Conservation (phyloP, 2,797 vertebrate genomes). For the Heteromormyrus szaboi region DNA sequence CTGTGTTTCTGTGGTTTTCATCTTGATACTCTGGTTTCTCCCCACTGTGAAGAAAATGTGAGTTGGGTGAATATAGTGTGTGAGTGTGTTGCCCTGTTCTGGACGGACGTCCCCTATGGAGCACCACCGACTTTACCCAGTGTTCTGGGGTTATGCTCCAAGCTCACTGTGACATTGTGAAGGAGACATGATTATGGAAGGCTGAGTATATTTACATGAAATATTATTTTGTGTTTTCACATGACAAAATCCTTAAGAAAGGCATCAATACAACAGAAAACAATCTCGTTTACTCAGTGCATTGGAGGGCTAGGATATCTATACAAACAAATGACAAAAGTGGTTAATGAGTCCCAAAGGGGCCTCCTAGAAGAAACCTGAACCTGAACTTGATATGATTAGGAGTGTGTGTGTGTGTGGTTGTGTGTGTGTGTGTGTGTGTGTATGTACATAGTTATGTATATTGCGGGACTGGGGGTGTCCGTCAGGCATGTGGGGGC, state of each 20-base stretch:
- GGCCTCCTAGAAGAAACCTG: conserved; percentile 45
- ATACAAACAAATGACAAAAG: conserved; percentile 55
- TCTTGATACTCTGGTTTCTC: neutral
- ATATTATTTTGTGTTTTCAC: neutral
- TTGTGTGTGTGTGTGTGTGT: neutral
- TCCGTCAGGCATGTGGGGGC: neutral
- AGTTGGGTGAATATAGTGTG: neutral
- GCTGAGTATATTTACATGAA: neutral
- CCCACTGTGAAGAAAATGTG: neutral
- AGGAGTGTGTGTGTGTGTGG: neutral
- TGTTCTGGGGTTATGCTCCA: neutral
- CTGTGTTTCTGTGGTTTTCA: neutral
- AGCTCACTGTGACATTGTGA: neutral
- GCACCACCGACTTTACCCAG: neutral
- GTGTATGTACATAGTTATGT: neutral
- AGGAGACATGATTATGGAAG: neutral
- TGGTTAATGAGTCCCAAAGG: conserved; percentile 55
- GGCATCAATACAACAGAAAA: neutral
- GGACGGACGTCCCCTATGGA: neutral
- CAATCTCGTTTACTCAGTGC: neutral
- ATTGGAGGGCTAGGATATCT: neutral
- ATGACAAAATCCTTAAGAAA: neutral
- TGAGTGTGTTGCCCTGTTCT: neutral
- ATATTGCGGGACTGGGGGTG: neutral
- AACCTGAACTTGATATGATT: neutral